These are phyloP conservation scores for Numida meleagris DNA, from an alignment of 2,113 vertebrate genomes.

Conservation along the genomic window DNA sequence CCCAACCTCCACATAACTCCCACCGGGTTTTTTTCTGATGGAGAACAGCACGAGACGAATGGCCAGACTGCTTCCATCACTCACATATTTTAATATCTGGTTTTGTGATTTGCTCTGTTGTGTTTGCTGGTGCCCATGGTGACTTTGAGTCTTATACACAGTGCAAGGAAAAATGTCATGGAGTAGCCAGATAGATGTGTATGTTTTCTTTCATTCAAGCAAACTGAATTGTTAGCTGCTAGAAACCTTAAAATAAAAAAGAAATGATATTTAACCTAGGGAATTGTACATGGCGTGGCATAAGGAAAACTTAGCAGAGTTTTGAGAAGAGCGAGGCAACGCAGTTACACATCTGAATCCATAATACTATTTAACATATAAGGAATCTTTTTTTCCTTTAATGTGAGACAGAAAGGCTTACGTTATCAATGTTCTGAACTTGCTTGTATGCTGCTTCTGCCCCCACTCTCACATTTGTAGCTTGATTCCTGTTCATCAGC, in stretches of 20 bases:
- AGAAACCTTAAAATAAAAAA: slow-evolving; percentile 10
- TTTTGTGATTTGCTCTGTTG: slow-evolving; percentile 42
- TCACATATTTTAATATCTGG: slow-evolving; percentile 2
- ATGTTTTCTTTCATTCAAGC: slow-evolving; percentile 28
- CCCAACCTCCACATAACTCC: neutral
- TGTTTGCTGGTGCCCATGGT: slow-evolving; percentile 42
- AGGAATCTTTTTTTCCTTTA: neutral
- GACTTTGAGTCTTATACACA: neutral
- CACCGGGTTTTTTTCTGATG: neutral
- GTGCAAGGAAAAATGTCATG: neutral
- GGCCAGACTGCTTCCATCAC: neutral
- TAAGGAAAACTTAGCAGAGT: neutral
- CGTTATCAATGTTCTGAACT: slow-evolving; percentile 53
- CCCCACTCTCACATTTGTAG: slow-evolving; percentile 38
- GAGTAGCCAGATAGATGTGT: neutral
- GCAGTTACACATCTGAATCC: neutral
- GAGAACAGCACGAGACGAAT: neutral
- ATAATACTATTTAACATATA: neutral
- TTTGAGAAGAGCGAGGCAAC: neutral
- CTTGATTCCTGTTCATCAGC: slow-evolving; percentile 70
- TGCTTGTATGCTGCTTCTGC: slow-evolving; percentile 64
- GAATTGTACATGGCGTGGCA: neutral
- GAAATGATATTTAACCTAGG: neutral
- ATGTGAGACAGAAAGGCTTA: neutral
- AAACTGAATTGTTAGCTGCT: neutral